Base-by-base conservation (phyloP, 1,140 invertebrate species). In the Diabrotica undecimpunctata region DNA sequence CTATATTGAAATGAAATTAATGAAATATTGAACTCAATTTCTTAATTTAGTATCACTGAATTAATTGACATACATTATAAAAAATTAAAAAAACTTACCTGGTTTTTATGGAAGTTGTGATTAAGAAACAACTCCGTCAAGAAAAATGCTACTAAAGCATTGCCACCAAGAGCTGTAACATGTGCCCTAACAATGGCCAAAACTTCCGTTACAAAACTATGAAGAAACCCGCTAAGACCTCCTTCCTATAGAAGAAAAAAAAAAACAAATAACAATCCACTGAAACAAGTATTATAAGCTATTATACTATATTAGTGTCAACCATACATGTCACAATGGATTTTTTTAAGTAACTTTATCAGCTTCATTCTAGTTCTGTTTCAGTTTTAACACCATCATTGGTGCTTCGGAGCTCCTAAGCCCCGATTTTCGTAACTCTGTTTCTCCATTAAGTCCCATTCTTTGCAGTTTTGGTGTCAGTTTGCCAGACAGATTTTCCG, bases 101-200 rank as follows among this genome's bases (percentile, higher is more conserved):
- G 95, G 83, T 97, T 97, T 82, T 97, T 97, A 77, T 97, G 94
- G 65, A 93, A 89, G 80, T 94, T 97, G 80, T 95, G 91, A 61
- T 93, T 85, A 13, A 98, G 81, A 67, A 95, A 88, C 71, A 93
- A 90, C 79, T 97, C 92, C 5, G 89, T 93, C 86, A 97, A 90
- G 76, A 94, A 95, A 80, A 95, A 97, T 0, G 94, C 90, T 0
- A 96, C 90, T 83, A 98, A 89, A 0, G 94, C 95, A 82, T 98
- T 98, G 9, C 96, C 96, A 39, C 95, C 95, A n/a, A 98, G 80
- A 8, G 94, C 92, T 0, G 92, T 88, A 7, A 97, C 93, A 79
- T 98, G 95, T 11, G 95, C 93, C 55, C 96, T 84, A 9, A 95
- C 91, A 66, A 97, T 95, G 0, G 94, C 93, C 71, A 97, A 77